Conservation (phyloP, 2,113 vertebrate species). For the Anser brachyrhynchus region DNA sequence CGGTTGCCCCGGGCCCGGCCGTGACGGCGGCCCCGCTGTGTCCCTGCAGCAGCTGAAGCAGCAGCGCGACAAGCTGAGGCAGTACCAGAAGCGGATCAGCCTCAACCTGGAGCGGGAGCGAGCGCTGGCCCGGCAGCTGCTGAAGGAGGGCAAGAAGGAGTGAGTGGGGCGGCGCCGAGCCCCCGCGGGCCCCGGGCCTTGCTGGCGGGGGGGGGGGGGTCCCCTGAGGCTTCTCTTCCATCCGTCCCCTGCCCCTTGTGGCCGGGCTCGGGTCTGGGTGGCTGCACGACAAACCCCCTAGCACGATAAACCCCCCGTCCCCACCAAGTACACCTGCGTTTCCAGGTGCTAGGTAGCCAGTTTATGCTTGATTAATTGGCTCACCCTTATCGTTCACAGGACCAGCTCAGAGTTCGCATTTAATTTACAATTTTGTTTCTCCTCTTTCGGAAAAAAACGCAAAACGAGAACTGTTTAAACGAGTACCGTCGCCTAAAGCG, state of each 20-base stretch:
- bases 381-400: fast-evolving
- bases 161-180: conserved; percentile 61
- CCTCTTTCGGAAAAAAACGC: not conserved
- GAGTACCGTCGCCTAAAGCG: fast-evolving
- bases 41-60: conserved; percentile 91
- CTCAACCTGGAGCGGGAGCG: conserved; percentile 85
- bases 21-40: not conserved
- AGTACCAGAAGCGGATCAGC: conserved; percentile 87
- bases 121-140: conserved; percentile 84
- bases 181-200: too few species aligned
- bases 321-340: fast-evolving
- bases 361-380: fast-evolving
- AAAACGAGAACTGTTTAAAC: fast-evolving
- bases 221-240: too few species aligned
- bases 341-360: too few species aligned
- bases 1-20: too few species aligned
- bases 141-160: conserved; percentile 89
- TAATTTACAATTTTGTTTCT: fast-evolving
- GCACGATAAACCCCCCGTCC: fast-evolving
- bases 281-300: too few species aligned
- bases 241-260: too few species aligned
- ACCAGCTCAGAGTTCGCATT: fast-evolving
- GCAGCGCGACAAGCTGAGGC: conserved; percentile 92
- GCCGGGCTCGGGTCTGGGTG: too few species aligned
- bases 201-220: too few species aligned